Evolutionary conservation across 2,888 invertebrate species (phyloP).

Genomic region (Hoplodrina blanda): DNA sequence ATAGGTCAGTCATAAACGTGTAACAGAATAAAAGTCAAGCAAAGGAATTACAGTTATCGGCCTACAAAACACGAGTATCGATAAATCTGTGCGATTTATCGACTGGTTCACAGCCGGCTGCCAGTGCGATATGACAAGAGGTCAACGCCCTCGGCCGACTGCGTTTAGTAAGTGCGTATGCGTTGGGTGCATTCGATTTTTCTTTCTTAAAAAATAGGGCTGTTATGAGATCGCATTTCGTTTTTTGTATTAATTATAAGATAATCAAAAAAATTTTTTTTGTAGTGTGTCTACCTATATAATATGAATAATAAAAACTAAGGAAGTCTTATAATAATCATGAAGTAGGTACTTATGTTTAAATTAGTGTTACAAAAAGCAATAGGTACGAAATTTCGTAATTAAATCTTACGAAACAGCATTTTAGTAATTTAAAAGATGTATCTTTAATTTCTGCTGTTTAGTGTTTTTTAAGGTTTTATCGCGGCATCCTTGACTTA

Average conservation of each 20-base stretch:
- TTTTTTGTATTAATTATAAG: background rate
- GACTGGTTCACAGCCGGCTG: constrained; percentile 65
- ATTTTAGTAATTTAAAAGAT: constrained; percentile 1
- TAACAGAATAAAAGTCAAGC: constrained; percentile 55
- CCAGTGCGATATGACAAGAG: constrained; percentile 85
- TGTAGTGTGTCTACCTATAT: background rate
- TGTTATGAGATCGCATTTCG: constrained; percentile 53
- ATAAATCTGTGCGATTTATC: constrained; percentile 67
- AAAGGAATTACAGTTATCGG: constrained; percentile 61
- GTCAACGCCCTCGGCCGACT: constrained; percentile 74
- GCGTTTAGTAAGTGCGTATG: constrained; percentile 67
- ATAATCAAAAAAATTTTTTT: too few species aligned
- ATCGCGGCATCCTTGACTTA: background rate
- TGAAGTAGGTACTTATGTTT: background rate
- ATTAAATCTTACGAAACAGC: background rate
- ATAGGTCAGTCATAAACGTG: constrained; percentile 31
- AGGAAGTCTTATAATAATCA: constrained; percentile 6
- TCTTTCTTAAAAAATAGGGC: constrained; percentile 67
- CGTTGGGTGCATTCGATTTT: constrained; percentile 76
- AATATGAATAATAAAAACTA: constrained; percentile 25
- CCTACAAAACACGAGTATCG: constrained; percentile 66
- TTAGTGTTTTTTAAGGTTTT: constrained; percentile 1
- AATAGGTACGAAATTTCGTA: constrained; percentile 6
- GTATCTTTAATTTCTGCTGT: background rate
- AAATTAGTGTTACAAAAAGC: constrained; percentile 11